Evolutionary conservation across 2,888 invertebrate genomes (phyloP).

Genomic region (Ferrisia virgata): DNA sequence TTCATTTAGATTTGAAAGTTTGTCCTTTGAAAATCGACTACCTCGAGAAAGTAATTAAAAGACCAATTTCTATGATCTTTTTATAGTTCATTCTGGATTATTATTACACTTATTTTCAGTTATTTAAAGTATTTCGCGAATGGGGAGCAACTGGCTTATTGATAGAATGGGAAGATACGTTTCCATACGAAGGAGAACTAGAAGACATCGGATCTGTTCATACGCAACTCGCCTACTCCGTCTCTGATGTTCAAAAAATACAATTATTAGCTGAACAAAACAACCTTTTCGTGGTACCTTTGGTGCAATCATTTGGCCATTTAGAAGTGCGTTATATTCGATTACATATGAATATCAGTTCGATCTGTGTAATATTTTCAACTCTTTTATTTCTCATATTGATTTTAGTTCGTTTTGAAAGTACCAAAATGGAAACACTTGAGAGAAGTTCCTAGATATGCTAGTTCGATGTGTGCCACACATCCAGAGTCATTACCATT

Average conservation of each 20-base stretch:
- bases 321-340: constrained; percentile 60
- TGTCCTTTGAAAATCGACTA: constrained; percentile 65
- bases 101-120: constrained; percentile 53
- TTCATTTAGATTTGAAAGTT: constrained; percentile 74
- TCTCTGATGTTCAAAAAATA: constrained; percentile 65
- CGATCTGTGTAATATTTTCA: neutral
- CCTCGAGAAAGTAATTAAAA: constrained; percentile 57
- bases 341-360: neutral
- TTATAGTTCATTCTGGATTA: neutral
- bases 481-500: constrained; percentile 62
- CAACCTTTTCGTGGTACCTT: constrained; percentile 66
- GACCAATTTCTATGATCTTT: neutral
- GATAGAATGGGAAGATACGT: constrained; percentile 87
- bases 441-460: constrained; percentile 65
- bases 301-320: constrained; percentile 85
- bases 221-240: constrained; percentile 62
- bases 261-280: constrained; percentile 64
- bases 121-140: constrained; percentile 62
- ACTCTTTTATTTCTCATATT: neutral
- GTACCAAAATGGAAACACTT: constrained; percentile 64
- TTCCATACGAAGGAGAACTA: constrained; percentile 67
- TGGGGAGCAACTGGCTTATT: constrained; percentile 79
- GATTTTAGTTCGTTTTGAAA: constrained; percentile 66
- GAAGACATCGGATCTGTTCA: constrained; percentile 52
- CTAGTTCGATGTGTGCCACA: constrained; percentile 73